Evolutionary conservation across 2,113 vertebrate genomes (phyloP), one percentile per base, ranked within the genome.

Genomic region (Passer domesticus): DNA sequence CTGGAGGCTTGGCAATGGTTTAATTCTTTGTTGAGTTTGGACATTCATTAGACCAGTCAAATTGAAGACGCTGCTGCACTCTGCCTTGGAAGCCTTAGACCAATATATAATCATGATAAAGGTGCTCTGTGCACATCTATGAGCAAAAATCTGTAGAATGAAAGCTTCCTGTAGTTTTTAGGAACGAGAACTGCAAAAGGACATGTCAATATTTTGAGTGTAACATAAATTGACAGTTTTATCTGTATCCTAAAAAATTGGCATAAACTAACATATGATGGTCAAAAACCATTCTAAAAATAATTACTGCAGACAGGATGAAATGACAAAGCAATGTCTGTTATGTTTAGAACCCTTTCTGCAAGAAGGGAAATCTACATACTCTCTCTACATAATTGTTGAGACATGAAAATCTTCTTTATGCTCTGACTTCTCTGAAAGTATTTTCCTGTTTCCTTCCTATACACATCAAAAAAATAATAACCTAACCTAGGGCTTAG

Each of bases 391-490:
- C 1, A 1, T 64, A 60, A 73, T 2, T 50, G 46, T 75, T 59
- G 78, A 44, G 58, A 82, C 20, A 23, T 35, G 8, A 76, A 81
- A 82, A 68, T 41, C 10, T 70, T 9, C 17, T 82, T 56, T 67
- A 59, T 6, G 7, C 72, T 75, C 23, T 59, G 41, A 4, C 11
- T 82, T 79, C 52, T 62, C 4, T 64, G 60, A 47, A 11, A 20
- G 6, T 37, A 16, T 47, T 76, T 58, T n/a, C 16, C 11, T 27
- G 3, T 67, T 75, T 72, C 18, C 20, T 67, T 72, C 13, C 3
- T 47, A 10, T 53, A 90, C 93, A 96, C 95, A 83, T 60, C 52
- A 91, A 94, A 92, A 76, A 94, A 95, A 86, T 87, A 46, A 23
- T 47, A 56, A 56, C 12, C 53, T 56, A 55, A 83, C 67, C 75